Percentiles rank a stretch among this genome's conserved stretches.
phyloP scores from a whole-genome alignment of 2,888 invertebrate genomes.

The Hypercompe scribonia region DNA sequence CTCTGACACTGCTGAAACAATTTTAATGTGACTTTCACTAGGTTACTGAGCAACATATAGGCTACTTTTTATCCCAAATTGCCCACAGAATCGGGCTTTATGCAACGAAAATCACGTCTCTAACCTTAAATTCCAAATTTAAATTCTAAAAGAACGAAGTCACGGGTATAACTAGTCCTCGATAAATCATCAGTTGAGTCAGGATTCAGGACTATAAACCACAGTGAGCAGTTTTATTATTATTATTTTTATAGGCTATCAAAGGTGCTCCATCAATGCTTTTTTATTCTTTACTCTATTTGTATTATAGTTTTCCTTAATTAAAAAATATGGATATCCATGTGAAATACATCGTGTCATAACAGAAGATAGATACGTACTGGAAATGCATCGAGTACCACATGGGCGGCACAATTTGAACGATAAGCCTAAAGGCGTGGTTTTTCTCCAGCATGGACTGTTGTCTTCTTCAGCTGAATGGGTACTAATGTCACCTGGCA shows the following conservation, averaged over 20 bases:
- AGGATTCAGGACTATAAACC: too few relatives aligned
- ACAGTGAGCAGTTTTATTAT: neutral
- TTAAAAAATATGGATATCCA: slow-evolving; percentile 88
- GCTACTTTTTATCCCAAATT: too few relatives aligned
- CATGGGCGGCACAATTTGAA: slow-evolving; percentile 69
- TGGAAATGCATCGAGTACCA: slow-evolving; percentile 93
- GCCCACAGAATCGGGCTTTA: too few relatives aligned
- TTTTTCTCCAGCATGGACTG: slow-evolving; percentile 93
- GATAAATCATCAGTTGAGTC: too few relatives aligned
- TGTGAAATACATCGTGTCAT: slow-evolving; percentile 90
- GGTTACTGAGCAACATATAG: too few relatives aligned
- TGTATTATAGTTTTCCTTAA: slow-evolving; percentile 67
- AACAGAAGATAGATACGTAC: slow-evolving; percentile 93
- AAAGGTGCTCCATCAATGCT: neutral
- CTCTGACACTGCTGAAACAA: too few relatives aligned
- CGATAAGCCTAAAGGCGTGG: slow-evolving; percentile 75
- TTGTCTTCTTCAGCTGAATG: slow-evolving; percentile 92
- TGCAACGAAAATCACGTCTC: too few relatives aligned
- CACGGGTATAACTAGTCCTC: too few relatives aligned
- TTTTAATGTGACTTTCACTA: too few relatives aligned
- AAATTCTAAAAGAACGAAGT: too few relatives aligned
- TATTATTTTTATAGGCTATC: neutral
- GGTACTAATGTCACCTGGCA: slow-evolving; percentile 90
- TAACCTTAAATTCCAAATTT: too few relatives aligned
- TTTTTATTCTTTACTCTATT: neutral